These are phyloP conservation scores for Drosophila ercepeae DNA, from an alignment of 1,140 invertebrate genomes.

Conservation along the genomic window DNA sequence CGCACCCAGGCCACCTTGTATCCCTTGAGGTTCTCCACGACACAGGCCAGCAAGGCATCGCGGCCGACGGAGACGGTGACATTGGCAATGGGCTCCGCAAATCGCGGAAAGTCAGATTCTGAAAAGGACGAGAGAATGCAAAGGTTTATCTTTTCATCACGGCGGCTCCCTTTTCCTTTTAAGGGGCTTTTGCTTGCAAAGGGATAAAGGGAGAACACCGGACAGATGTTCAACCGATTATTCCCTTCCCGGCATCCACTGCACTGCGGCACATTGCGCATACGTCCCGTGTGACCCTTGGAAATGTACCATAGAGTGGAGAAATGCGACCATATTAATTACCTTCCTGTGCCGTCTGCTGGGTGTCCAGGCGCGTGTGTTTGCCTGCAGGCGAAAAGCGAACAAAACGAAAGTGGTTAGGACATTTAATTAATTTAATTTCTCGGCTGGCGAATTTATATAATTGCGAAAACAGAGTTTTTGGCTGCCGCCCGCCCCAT, in stretches of 20 bases:
- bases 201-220: constrained; percentile 16
- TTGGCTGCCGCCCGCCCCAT: constrained; percentile 36
- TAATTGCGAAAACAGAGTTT: constrained; percentile 48
- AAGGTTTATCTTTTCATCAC: background rate
- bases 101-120: constrained; percentile 89
- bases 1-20: constrained; percentile 97
- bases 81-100: constrained; percentile 95
- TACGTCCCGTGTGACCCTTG: constrained; percentile 32
- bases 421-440: constrained; percentile 68
- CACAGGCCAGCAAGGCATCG: constrained; percentile 95
- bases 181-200: constrained; percentile 22
- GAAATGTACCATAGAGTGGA: too few species aligned
- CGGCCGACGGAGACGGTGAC: constrained; percentile 95
- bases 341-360: constrained; percentile 76
- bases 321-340: constrained; percentile 58
- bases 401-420: constrained; percentile 43
- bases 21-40: constrained; percentile 94
- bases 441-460: constrained; percentile 32
- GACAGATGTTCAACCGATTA: constrained; percentile 18
- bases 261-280: constrained; percentile 61
- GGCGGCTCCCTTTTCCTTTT: constrained; percentile 41
- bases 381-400: constrained; percentile 56
- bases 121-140: background rate
- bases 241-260: constrained; percentile 5
- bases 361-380: constrained; percentile 68